A percentile compares a stretch with the other conserved stretches of the same genome.
These are phyloP conservation scores for Orthonychiurus folsomi DNA, from an alignment of 2,888 invertebrate species.

Conservation along the genomic window DNA sequence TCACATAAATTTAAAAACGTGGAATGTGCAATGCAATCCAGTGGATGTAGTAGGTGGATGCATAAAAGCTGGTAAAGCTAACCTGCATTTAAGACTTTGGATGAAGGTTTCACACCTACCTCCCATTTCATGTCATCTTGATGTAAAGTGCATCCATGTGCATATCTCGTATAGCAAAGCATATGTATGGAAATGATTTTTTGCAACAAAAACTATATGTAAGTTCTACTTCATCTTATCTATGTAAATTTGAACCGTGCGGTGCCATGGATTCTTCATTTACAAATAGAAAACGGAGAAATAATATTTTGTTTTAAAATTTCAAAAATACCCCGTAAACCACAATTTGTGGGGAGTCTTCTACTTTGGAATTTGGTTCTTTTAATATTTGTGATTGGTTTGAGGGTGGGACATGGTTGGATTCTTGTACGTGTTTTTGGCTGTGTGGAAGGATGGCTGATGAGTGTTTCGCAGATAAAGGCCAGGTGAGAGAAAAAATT, in stretches of 20 bases:
- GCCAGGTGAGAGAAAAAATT: neutral
- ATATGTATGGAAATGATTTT: neutral
- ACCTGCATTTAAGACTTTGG: neutral
- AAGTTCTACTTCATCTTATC: too few relatives aligned
- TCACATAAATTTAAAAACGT: neutral
- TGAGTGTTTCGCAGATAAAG: neutral
- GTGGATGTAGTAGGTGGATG: too few relatives aligned
- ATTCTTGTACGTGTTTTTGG: neutral
- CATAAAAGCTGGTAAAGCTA: neutral
- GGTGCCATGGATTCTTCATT: too few relatives aligned
- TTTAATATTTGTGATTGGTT: neutral
- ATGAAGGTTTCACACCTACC: slow-evolving; percentile 1
- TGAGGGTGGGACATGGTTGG: too few relatives aligned
- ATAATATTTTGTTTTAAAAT: neutral
- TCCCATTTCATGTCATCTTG: neutral
- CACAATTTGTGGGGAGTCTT: neutral
- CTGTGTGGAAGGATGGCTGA: neutral
- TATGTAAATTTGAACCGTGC: too few relatives aligned
- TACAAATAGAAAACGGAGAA: too few relatives aligned
- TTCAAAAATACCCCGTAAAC: neutral
- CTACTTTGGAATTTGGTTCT: neutral
- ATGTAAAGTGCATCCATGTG: too few relatives aligned
- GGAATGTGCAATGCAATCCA: neutral
- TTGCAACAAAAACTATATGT: too few relatives aligned
- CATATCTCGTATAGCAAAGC: too few relatives aligned